phyloP scores from a whole-genome alignment of 92 coral and sea anemone species.

The Desmophyllum pertusum region DNA sequence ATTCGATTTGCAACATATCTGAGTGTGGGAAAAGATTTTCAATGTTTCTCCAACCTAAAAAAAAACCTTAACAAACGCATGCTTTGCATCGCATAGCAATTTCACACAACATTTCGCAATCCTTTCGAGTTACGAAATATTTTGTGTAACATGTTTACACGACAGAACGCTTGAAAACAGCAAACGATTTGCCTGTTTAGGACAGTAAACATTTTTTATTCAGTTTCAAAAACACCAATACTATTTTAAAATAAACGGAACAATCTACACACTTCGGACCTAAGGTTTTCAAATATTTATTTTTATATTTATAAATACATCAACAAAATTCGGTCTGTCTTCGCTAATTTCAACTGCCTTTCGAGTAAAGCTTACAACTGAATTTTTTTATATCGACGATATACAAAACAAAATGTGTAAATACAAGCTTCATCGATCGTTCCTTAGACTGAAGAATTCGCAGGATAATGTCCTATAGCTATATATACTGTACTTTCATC shows the following conservation, averaged over 20 bases:
- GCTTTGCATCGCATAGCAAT: too few species aligned
- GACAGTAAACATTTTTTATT: slow-evolving; percentile 9
- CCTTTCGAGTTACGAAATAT: not conserved
- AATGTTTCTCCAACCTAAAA: too few species aligned
- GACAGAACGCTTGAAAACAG: slow-evolving; percentile 3
- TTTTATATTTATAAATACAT: too few species aligned
- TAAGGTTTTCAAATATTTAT: too few species aligned
- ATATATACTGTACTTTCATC: not conserved
- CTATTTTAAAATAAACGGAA: too few species aligned
- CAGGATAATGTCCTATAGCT: not conserved
- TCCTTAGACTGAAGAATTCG: not conserved
- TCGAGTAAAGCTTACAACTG: not conserved
- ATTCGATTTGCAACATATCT: too few species aligned
- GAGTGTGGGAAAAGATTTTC: too few species aligned
- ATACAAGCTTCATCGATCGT: not conserved
- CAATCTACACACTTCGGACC: too few species aligned
- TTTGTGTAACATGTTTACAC: not conserved
- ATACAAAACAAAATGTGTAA: slow-evolving; percentile 1
- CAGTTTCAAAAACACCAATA: not conserved
- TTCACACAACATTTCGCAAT: not conserved
- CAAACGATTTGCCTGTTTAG: not conserved
- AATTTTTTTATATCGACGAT: not conserved
- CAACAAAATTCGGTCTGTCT: too few species aligned
- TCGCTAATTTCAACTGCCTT: slow-evolving; percentile 31
- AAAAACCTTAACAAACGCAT: too few species aligned